Base-by-base conservation (phyloP, 2,888 invertebrate species). In the Leptinotarsa haldemani region DNA sequence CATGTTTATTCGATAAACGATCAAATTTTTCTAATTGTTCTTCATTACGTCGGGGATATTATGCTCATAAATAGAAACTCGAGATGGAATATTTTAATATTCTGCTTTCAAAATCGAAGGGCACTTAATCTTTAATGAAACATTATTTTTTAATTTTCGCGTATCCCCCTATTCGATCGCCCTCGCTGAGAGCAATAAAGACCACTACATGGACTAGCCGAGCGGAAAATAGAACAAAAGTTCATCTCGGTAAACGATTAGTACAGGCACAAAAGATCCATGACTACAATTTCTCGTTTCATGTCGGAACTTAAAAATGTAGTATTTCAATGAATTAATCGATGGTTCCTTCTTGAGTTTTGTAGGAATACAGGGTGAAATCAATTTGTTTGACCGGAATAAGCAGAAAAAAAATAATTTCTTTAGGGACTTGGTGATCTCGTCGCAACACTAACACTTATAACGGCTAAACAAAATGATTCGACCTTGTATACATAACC, bases 151-250 rank as follows among this genome's bases (percentile, higher is more conserved):
- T 80, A 82, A 82, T 80, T 82, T 82, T 81, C 78, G 75, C 80
- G 69, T 77, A 78, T 77, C 76, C 80, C 80, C 80, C 74, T 71
- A 71, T 76, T 71, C 78, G 76, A 77, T 78, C 77, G 75, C 71
- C 73, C 78, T 64, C 58, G 76, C 74, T 68, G 53, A 69, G 77
- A 68, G 81, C 81, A 80, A 78, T 80, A 78, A 81, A 82, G 82
- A 73, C 80, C 80, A 77, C 82, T 83, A 73, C 68, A 76, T 74
- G 70, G 78, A 70, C 78, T 78, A 78, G 64, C 75, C 79, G 73
- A 80, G 80, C 78, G 82, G 81, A 83, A 83, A 83, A 83, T 83
- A 82, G 83, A 83, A 84, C 84, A 84, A 84, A 84, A 82, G 83
- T 83, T 73, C 40, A 61, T 25, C 58, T 61, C 56, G 73, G n/a